These are phyloP conservation scores for Cephus spinipes DNA, from an alignment of 2,888 invertebrate species.

Conservation along the genomic window DNA sequence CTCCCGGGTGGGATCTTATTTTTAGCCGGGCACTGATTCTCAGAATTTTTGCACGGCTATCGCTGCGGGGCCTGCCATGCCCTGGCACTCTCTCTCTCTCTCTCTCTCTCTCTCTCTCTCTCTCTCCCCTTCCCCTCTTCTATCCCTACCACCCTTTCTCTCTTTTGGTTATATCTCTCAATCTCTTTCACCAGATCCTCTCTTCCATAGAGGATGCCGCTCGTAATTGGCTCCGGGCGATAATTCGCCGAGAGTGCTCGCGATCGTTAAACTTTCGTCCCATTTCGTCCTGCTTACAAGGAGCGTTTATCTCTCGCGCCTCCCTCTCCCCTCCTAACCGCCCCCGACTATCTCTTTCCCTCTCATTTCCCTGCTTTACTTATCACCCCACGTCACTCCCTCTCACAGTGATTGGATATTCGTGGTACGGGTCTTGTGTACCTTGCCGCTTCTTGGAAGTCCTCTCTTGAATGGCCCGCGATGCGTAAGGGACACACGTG, in stretches of 20 bases:
- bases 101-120: conserved; percentile 14
- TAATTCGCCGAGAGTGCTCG: conserved; percentile 57
- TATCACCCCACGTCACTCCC: neutral
- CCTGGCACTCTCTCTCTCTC: conserved; percentile 18
- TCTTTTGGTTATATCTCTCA: conserved; percentile 19
- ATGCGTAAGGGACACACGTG: too few relatives aligned
- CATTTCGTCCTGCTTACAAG: conserved; percentile 27
- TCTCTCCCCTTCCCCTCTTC: conserved; percentile 1
- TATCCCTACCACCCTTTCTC: neutral
- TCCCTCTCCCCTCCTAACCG: neutral
- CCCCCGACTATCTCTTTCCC: neutral
- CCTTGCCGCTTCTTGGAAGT: too few relatives aligned
- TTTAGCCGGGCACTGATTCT: conserved; percentile 61
- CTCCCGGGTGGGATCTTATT: conserved; percentile 66
- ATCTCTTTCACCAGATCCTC: conserved; percentile 13
- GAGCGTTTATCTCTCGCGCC: neutral
- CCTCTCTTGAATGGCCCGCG: too few relatives aligned
- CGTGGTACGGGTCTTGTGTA: too few relatives aligned
- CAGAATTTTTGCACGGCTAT: conserved; percentile 53
- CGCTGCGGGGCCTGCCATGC: conserved; percentile 31
- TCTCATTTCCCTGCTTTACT: neutral
- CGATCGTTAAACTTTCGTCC: conserved; percentile 55
- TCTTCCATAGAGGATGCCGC: conserved; percentile 4
- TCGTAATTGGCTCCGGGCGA: conserved; percentile 58
- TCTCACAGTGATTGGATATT: too few relatives aligned